Evolutionary conservation across 2,888 invertebrate genomes (phyloP), one percentile per base, ranked within the genome.

Genomic region (Phaedon cochleariae): DNA sequence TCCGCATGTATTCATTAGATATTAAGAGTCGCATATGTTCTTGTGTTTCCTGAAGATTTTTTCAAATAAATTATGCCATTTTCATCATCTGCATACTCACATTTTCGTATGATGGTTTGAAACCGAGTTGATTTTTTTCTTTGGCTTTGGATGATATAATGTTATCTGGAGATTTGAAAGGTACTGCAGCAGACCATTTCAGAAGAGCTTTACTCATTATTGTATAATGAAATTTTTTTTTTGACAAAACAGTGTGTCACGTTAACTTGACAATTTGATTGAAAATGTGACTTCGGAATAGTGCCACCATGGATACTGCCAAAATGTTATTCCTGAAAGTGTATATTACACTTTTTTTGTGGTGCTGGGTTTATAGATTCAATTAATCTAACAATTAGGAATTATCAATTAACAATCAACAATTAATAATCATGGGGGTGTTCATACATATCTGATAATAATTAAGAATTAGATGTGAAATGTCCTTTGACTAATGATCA

Each of bases 1-100:
- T 85, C 69, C 87, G 82, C 74, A 86, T 84, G 76, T 88, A 89
- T 76, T 88, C 88, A 69, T 86, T 84, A 1, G 86, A 86, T 72
- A 89, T 74, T 48, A 88, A 75, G 79, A 84, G 85, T 73, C 81
- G 82, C 75, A 88, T 84, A 45, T 81, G 26, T 10, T 55, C 48
- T 20, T 15, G 34, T 10, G 48, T 18, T 18, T 62, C 57, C 62
- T 62, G n/a, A 3, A 55, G 48, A 1, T 20, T 17, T 46, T 20
- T 48, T 10, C 3, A 18, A 21, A 48, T 18, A 20, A 48, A 18
- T 15, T 20, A 7, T 48, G 6, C 12, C 10, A 1, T 48, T 20
- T 1, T 48, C 12, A 20, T 55, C 10, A 74, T 10, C 7, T 17
- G 34, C 17, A 45, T 45, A 21, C 65, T 65, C 81, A 87, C 87